Evolutionary conservation across 1,140 invertebrate species (phyloP).

Genomic region (Megalopta genalis): DNA sequence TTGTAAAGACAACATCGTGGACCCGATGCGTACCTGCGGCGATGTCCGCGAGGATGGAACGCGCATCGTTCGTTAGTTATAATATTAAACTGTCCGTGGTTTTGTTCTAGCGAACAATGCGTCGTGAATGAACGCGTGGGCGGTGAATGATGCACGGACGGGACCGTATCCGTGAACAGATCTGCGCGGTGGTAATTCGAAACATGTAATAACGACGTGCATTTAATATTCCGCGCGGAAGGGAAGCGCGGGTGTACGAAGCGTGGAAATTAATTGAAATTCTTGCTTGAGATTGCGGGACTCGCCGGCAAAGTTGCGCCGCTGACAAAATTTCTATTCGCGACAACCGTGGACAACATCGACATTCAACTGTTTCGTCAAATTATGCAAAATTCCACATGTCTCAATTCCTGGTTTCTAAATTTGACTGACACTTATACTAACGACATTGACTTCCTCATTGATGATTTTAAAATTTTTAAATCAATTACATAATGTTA

Average conservation of each 20-base stretch:
- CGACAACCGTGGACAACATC: too few relatives aligned
- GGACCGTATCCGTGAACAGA: neutral
- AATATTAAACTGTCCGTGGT: constrained; percentile 31
- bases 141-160: constrained; percentile 22
- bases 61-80: constrained; percentile 3
- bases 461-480: too few relatives aligned
- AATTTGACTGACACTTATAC: too few relatives aligned
- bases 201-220: constrained; percentile 1
- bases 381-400: too few relatives aligned
- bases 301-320: too few relatives aligned
- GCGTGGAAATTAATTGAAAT: neutral
- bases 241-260: neutral
- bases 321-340: too few relatives aligned
- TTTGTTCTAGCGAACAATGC: constrained; percentile 43
- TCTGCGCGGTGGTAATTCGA: constrained; percentile 20
- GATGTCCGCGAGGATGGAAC: neutral
- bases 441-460: too few relatives aligned
- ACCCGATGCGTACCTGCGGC: neutral
- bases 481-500: too few relatives aligned
- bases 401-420: too few relatives aligned
- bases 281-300: neutral
- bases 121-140: constrained; percentile 7
- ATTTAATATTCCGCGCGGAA: neutral
- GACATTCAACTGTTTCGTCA: too few relatives aligned
- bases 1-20: too few relatives aligned